Evolutionary conservation across 2,888 invertebrate species (phyloP).

Genomic region (Morpho achilles): DNA sequence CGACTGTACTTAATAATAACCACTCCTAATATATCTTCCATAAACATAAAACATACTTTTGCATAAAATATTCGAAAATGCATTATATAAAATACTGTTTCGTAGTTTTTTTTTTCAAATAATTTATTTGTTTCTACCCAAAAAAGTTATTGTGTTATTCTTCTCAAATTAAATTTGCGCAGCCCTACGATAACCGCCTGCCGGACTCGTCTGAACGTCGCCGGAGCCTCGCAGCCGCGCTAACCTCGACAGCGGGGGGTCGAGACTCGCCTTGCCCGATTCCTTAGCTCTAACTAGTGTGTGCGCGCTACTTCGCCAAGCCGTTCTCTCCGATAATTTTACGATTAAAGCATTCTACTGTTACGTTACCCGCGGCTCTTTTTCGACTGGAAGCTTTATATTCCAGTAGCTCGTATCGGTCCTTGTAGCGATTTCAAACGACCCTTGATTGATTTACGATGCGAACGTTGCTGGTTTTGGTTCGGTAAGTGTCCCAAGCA

Average conservation of each 20-base stretch:
- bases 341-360: too few species aligned
- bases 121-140: too few species aligned
- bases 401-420: constrained; percentile 50
- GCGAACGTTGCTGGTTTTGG: constrained; percentile 48
- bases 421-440: constrained; percentile 46
- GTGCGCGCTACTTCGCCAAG: constrained; percentile 49
- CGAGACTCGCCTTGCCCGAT: constrained; percentile 57
- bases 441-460: constrained; percentile 55
- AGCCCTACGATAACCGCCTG: constrained; percentile 21
- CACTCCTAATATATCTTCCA: too few species aligned
- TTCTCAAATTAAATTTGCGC: too few species aligned
- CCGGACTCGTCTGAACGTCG: constrained; percentile 65
- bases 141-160: too few species aligned
- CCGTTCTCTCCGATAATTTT: constrained; percentile 22
- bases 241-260: constrained; percentile 76
- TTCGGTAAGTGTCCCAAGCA: constrained; percentile 53
- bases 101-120: too few species aligned
- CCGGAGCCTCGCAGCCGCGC: constrained; percentile 69
- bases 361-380: constrained; percentile 31
- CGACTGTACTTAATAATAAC: too few species aligned
- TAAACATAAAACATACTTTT: too few species aligned
- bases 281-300: constrained; percentile 46
- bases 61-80: too few species aligned
- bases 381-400: constrained; percentile 52
- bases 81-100: too few species aligned